Base-by-base conservation (phyloP, 2,888 invertebrate genomes). In the Rhagonycha fulva region DNA sequence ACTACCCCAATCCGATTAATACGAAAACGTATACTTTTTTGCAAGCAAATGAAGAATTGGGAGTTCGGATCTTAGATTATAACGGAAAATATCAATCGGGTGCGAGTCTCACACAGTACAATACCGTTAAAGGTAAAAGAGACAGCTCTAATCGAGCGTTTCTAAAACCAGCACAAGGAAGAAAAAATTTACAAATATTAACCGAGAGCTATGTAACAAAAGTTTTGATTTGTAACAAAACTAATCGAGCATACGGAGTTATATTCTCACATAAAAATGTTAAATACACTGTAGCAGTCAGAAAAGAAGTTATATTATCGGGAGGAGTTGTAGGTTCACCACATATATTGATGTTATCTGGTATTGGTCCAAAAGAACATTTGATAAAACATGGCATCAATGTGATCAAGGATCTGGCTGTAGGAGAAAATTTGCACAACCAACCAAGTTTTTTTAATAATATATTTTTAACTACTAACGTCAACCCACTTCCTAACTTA, bases 261-360 rank as follows among this genome's bases (percentile, higher is more conserved):
- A 85, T 90, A 80, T 91, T 92, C 74, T 86, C 88, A 0, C 86
- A 88, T 62, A 87, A 89, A 72, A 87, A 88, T 1, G 81, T 87
- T 73, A 86, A 85, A 68, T 86, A 87, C 28, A 86, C 87, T 66
- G 91, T 91, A 0, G 84, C 83, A 75, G 93, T 93, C 0, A 88
- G 89, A 67, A 91, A 90, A 82, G 94, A 94, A 86, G 91, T 96
- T 0, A 92, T 96, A 74, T 79, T 95, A 4, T 92, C 94, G 11
- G 94, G 93, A 1, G 96, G 96, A 0, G 92, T 95, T 0, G 92
- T 96, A 75, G 95, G 94, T 81, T 75, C 83, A 9, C 82, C 84
- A 0, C 83, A 83, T 68, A 62, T 85, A 1, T 72, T 85, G 9
- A 83, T 84, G 83, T 70, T 84, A 12, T 84, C 83, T 24, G 85